Base-by-base conservation (phyloP, 2,888 invertebrate species). In the Chymomyza fuscimana region DNA sequence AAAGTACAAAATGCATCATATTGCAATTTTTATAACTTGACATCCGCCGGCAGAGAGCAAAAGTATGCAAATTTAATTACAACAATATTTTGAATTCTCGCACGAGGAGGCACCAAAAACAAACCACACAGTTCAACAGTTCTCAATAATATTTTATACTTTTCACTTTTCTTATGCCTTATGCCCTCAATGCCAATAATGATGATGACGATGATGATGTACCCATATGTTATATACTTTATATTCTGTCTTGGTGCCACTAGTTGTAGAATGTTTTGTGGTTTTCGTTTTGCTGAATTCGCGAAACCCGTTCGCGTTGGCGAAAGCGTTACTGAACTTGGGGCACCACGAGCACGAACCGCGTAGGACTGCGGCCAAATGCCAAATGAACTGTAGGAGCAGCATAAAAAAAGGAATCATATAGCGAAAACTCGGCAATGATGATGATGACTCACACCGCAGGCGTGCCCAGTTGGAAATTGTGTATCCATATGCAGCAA, bases 391-490 rank as follows among this genome's bases (percentile, higher is more conserved):
- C 54, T 70, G 71, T 70, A 61, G 51, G 22, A 59, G 70, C 69
- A 65, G 70, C 80, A 78, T 70, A 73, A 76, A 69, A 65, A 58
- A 19, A 29, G 54, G 50, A 54, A 54, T 16, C 65, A 25, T 19
- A 46, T 54, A 19, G 56, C 40, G 40, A 22, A 62, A 19, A 2
- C 36, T 74, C 36, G 32, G 68, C 66, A 70, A 54, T 54, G 22
- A 75, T 73, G 67, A 67, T 69, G 83, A 87, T 84, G 83, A 84
- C 69, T 84, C 83, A 84, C 79, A 68, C 59, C 70, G 76, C 75
- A 75, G 75, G 71, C 76, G 76, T 52, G 76, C 75, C 75, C 76
- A 52, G 72, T 76, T 76, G 62, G 70, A 46, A 72, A 74, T 74
- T 58, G 12, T 46, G 40, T 46, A 46, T 46, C 40, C 40, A 15